Conservation (phyloP, 2,888 invertebrate species). For the Branchipolynoe longqiensis region DNA sequence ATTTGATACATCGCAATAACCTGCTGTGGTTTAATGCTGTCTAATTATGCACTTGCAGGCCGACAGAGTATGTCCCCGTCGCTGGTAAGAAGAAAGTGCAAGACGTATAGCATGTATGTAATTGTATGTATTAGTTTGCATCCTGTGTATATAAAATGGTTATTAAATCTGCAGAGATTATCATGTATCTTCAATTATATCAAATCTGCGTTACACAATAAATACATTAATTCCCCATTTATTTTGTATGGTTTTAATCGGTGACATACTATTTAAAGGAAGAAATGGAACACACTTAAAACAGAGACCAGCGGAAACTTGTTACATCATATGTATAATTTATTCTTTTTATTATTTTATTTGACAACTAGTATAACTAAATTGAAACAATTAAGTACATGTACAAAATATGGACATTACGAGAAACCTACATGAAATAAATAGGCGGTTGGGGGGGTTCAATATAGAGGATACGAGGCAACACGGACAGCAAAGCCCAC, state of each 20-base stretch:
- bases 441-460: conserved; percentile 48
- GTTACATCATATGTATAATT: conserved; percentile 51
- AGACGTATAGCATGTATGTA: background rate
- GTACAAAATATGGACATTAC: conserved; percentile 47
- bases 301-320: conserved; percentile 12
- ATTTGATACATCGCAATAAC: too few species aligned
- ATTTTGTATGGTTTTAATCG: too few species aligned
- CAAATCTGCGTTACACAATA: background rate
- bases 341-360: conserved; percentile 54
- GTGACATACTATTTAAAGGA: background rate
- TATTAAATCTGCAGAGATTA: background rate
- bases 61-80: conserved; percentile 62
- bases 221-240: background rate
- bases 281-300: background rate
- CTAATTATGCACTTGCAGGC: conserved; percentile 63
- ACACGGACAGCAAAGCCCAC: conserved; percentile 6
- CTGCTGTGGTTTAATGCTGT: too few species aligned
- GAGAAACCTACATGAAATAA: conserved; percentile 53
- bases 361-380: conserved; percentile 57
- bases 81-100: conserved; percentile 57
- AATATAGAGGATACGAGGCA: conserved; percentile 15
- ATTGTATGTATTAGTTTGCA: background rate
- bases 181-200: background rate
- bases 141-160: conserved; percentile 10
- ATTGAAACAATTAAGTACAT: conserved; percentile 54